These are phyloP conservation scores for Carabus problematicus DNA, from an alignment of 2,888 invertebrate genomes.

Conservation along the genomic window DNA sequence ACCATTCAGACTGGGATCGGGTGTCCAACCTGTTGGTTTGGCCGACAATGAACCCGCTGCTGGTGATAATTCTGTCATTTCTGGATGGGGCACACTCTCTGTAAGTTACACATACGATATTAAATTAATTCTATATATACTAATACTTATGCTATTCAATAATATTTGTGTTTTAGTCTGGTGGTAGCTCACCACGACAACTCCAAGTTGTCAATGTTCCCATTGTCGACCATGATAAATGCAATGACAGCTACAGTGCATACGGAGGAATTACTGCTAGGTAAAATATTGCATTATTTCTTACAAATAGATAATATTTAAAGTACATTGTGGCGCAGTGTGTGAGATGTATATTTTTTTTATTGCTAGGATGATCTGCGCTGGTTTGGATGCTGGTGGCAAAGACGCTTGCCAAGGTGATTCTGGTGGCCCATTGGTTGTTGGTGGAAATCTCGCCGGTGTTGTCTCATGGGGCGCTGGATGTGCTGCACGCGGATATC, in stretches of 20 bases:
- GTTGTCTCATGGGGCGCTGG: too few species aligned
- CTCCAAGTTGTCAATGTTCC: conserved; percentile 21
- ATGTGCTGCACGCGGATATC: too few species aligned
- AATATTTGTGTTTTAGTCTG: conserved; percentile 1
- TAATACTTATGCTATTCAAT: too few species aligned
- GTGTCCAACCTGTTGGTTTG: conserved; percentile 51
- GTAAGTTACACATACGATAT: too few species aligned
- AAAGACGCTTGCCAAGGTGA: too few species aligned
- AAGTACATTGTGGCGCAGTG: background rate
- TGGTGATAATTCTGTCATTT: conserved; percentile 30
- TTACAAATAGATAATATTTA: background rate
- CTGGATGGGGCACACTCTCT: conserved; percentile 44
- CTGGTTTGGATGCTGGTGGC: too few species aligned
- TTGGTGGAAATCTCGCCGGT: too few species aligned
- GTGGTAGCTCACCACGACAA: conserved; percentile 9
- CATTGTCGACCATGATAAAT: conserved; percentile 5
- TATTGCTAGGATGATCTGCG: too few species aligned
- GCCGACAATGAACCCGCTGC: conserved; percentile 27
- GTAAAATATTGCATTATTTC: background rate
- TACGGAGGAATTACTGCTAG: conserved; percentile 2
- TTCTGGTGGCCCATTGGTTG: too few species aligned
- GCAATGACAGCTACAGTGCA: conserved; percentile 3
- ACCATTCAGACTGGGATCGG: conserved; percentile 51
- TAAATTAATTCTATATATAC: background rate
- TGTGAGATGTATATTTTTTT: background rate